Evolutionary conservation across 2,113 vertebrate species (phyloP), one percentile per base, ranked within the genome.

Genomic region (Columba janthina): DNA sequence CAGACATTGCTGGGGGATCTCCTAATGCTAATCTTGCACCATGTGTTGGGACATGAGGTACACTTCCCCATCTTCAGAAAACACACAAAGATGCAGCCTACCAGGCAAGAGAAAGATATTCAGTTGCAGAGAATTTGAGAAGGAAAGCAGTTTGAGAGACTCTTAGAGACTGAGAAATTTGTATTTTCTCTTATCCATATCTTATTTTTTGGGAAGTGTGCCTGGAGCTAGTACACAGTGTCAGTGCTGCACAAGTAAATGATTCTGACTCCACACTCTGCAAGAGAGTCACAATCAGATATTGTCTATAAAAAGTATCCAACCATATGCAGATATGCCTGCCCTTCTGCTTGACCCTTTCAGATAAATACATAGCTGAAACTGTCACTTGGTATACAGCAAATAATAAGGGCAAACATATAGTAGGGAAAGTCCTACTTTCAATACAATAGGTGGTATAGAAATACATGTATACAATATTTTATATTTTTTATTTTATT

Each of bases 261-360:
- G 36, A 13, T 42, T 58, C 28, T 50, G 62, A 54, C 44, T 91
- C 44, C 12, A 17, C 0, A 0, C 34, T 69, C 36, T 67, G 26
- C 26, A n/a, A 7, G n/a, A 72, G 14, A 72, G 32, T 46, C 19
- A 22, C 0, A 3, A 26, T 76, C 60, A 25, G 40, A 36, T 12
- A 1, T 53, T 71, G 48, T 26, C 29, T 64, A 4, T 50, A n/a
- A 61, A 51, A 64, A 62, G 10, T 64, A 51, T 74, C 44, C 61
- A 36, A 6, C 46, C 4, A 0, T 46, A 34, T 31, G 29, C 58
- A 73, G n/a, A 9, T 36, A 34, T 0, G 2, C 21, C 40, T 73
- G 54, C 21, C 29, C 40, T 90, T 62, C 15, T 58, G 0, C 50
- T 62, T 79, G 36, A 93, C 21, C 67, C 75, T 83, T 88, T 58